Evolutionary conservation across 2,113 vertebrate species (phyloP).

Genomic region (mouse (Mus musculus)): DNA sequence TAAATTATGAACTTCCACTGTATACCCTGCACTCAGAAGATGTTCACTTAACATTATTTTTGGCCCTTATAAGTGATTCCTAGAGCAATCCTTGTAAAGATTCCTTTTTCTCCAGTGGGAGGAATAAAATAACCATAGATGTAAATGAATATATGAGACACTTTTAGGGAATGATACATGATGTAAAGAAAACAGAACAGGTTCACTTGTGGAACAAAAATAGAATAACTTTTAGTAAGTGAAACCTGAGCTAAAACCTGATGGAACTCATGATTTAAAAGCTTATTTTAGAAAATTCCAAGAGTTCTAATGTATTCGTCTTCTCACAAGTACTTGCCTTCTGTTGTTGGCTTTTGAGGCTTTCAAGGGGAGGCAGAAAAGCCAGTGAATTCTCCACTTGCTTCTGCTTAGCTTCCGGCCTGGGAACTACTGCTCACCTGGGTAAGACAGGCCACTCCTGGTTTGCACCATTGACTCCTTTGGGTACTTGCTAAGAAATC

Average conservation of each 20-base stretch:
- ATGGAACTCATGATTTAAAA: neutral
- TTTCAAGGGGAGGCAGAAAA: neutral
- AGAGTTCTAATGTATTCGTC: neutral
- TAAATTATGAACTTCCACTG: neutral
- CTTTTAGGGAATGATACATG: neutral
- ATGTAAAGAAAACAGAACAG: slow-evolving; percentile 22
- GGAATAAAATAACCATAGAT: neutral
- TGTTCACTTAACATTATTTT: neutral
- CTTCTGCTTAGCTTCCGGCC: neutral
- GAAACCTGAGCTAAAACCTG: neutral
- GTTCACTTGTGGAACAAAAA: neutral
- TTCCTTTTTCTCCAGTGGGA: neutral
- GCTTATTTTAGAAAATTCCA: neutral
- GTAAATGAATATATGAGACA: neutral
- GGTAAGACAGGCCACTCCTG: neutral
- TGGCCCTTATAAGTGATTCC: neutral
- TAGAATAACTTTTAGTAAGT: neutral
- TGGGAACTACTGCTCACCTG: neutral
- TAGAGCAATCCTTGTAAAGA: neutral
- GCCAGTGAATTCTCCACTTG: neutral
- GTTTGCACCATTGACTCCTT: neutral
- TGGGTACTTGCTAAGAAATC: neutral
- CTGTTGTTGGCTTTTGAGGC: neutral
- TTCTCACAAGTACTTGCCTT: neutral
- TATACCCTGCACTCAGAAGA: neutral